Evolutionary conservation across 2,888 invertebrate genomes (phyloP).

Genomic region (Diplolepis rosae): DNA sequence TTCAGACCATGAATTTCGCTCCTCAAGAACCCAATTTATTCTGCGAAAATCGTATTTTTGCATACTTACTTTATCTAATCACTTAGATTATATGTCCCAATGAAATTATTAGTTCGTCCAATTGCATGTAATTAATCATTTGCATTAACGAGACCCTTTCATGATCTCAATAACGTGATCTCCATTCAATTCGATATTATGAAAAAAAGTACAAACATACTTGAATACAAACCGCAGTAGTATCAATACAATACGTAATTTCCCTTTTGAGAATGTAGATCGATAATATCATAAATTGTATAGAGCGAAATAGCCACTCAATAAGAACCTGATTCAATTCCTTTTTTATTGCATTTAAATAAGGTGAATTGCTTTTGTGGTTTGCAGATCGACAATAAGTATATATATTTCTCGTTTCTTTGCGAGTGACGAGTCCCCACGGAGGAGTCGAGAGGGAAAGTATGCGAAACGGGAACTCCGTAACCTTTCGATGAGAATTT

Average conservation of each 20-base stretch:
- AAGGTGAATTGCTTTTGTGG: constrained; percentile 4
- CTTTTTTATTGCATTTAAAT: constrained; percentile 22
- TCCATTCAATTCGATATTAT: no score
- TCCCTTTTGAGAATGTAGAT: background rate
- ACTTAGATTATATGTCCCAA: no score
- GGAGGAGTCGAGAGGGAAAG: constrained; percentile 48
- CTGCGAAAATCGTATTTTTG: background rate
- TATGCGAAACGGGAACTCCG: constrained; percentile 49
- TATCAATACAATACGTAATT: background rate
- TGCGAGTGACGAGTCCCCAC: constrained; percentile 30
- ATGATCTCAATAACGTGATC: no score
- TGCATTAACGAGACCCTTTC: no score
- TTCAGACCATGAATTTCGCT: background rate
- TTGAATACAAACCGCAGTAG: constrained; percentile 9
- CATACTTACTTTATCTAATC: background rate
- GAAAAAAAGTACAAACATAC: background rate
- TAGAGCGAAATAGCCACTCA: background rate
- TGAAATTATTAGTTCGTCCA: no score
- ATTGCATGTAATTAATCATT: no score
- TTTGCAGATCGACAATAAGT: constrained; percentile 33
- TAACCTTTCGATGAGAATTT: constrained; percentile 53
- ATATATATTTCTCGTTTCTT: constrained; percentile 42
- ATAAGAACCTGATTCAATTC: constrained; percentile 18
- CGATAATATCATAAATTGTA: constrained; percentile 19
- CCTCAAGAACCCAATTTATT: background rate